Base-by-base conservation (phyloP, 2,797 vertebrate genomes). In the Cossypha polioptera region DNA sequence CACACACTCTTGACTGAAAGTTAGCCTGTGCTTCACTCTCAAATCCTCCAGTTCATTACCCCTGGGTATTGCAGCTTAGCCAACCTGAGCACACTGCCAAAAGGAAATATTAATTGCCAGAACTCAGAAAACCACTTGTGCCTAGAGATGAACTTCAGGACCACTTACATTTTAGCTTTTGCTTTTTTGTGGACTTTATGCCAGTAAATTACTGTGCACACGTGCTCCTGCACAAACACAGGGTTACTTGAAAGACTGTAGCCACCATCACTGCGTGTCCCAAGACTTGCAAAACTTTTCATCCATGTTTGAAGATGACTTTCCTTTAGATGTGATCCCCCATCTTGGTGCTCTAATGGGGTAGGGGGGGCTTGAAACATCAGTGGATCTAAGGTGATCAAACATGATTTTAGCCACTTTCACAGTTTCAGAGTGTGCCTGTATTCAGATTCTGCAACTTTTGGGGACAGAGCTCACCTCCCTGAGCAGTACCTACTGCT, bases 361-460 rank as follows among this genome's bases (percentile, higher is more conserved):
- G 10, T 4, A 21, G 5, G 18, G 45, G 15, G 16, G 33, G 47
- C 43, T 28, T 59, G 24, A 68, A 83, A 69, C 9, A 53, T 28
- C 35, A 28, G 4, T 33, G 17, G 15, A 20, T 71, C 8, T 74
- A 42, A 55, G 16, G 15, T 3, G 2, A 63, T 17, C 16, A 38
- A 74, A 68, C 38, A 24, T 5, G 1, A 12, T 62, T 86, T 62
- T 58, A 90, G 20, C 5, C 58, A 68, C 45, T 21, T 29, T 10
- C 18, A 29, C 4, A 15, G 19, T n/a, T 58, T 74, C 63, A 78
- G 13, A 33, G 25, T 6, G 10, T 0, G 0, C 18, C 4, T 42
- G 6, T 10, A 58, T 58, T 58, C 47, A 73, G 50, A 48, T 14
- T 63, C 55, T 10, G 4, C 40, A 72, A 3, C 51, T 57, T 54